Evolutionary conservation across 2,888 invertebrate species (phyloP).

Genomic region (Dendrolimus houi): DNA sequence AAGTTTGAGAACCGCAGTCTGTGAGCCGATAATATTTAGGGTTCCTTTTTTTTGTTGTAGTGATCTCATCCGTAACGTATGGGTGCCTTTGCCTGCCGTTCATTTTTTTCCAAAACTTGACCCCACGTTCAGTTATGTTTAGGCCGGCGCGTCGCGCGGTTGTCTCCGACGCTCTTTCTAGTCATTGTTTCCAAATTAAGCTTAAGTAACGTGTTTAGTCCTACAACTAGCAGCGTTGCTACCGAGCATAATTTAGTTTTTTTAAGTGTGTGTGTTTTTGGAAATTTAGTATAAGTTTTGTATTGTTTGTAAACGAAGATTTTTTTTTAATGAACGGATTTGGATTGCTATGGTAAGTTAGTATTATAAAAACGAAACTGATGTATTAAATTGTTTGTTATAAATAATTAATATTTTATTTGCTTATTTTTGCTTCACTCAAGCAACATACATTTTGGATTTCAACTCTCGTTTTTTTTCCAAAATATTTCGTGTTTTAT

Average conservation of each 20-base stretch:
- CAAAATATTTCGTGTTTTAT: too few species aligned
- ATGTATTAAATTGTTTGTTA: too few species aligned
- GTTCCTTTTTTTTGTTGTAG: slow-evolving; percentile 67
- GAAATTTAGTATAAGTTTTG: slow-evolving; percentile 13
- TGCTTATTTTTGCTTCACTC: slow-evolving; percentile 1
- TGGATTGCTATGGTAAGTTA: slow-evolving; percentile 68
- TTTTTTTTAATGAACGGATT: slow-evolving; percentile 68
- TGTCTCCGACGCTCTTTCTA: slow-evolving; percentile 58
- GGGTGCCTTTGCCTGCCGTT: slow-evolving; percentile 63
- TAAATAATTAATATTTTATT: too few species aligned
- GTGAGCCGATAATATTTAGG: slow-evolving; percentile 63
- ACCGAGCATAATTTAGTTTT: slow-evolving; percentile 9
- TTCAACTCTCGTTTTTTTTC: too few species aligned
- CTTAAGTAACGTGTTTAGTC: slow-evolving; percentile 27
- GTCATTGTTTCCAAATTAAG: slow-evolving; percentile 69
- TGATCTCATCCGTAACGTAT: slow-evolving; percentile 71
- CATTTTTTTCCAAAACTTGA: slow-evolving; percentile 65
- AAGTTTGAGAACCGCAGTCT: slow-evolving; percentile 53
- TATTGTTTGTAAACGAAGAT: slow-evolving; percentile 24
- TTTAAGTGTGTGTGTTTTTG: slow-evolving; percentile 34
- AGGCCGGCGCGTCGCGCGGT: slow-evolving; percentile 64
- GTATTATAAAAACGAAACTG: too few species aligned
- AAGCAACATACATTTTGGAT: too few species aligned
- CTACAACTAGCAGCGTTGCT: slow-evolving; percentile 2
- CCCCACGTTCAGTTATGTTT: slow-evolving; percentile 67